phyloP scores from a whole-genome alignment of 2,113 vertebrate genomes.

The Prietella phreatophila region DNA sequence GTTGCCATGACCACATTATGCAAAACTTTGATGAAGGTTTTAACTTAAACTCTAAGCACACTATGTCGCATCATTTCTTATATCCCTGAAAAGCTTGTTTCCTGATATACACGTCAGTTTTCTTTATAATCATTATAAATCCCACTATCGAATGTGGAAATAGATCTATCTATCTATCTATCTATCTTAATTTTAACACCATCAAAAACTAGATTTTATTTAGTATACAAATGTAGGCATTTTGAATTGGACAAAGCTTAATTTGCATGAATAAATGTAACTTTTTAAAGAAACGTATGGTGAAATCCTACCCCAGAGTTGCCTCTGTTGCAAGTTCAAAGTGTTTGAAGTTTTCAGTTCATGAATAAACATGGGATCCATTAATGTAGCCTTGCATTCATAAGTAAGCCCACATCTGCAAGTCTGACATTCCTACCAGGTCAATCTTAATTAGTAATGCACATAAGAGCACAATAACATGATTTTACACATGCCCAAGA shows the following conservation, averaged over 20 bases:
- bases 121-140: background rate
- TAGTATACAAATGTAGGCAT: background rate
- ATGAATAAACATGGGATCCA: slow-evolving; percentile 19
- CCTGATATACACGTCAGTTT: background rate
- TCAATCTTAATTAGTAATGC: slow-evolving; percentile 6
- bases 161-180: too few species aligned
- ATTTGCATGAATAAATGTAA: background rate
- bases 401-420: slow-evolving; percentile 31
- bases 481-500: background rate
- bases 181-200: background rate
- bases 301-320: background rate
- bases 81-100: background rate
- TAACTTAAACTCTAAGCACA: background rate
- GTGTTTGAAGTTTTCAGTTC: slow-evolving; percentile 20
- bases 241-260: background rate
- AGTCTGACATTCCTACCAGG: slow-evolving; percentile 18
- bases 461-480: background rate
- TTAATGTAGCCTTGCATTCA: background rate
- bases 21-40: background rate
- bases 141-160: background rate
- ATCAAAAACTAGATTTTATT: background rate
- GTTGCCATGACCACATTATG: background rate
- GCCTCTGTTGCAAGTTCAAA: background rate
- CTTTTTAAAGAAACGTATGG: background rate
- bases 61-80: background rate